These are phyloP conservation scores for Orthonychiurus folsomi DNA, from an alignment of 2,888 invertebrate species.

Conservation along the genomic window DNA sequence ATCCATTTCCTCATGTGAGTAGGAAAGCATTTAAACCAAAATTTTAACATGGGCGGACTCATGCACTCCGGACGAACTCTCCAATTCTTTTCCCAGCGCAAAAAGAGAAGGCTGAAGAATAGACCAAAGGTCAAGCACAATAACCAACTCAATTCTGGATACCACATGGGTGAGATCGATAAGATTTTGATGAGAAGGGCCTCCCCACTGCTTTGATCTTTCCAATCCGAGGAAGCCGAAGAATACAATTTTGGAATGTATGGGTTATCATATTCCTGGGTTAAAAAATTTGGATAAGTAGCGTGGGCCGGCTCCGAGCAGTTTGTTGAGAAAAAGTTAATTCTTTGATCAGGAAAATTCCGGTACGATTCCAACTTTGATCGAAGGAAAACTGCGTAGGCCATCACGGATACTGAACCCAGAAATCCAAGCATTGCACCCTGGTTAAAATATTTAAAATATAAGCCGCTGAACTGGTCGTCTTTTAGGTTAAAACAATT, in stretches of 20 bases:
- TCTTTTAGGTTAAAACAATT: too few relatives aligned
- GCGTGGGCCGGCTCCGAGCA: too few relatives aligned
- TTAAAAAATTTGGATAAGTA: too few relatives aligned
- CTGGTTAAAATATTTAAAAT: background rate
- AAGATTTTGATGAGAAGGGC: too few relatives aligned
- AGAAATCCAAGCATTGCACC: background rate
- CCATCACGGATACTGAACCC: background rate
- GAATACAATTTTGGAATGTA: too few relatives aligned
- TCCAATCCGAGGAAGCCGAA: too few relatives aligned
- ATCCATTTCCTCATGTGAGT: constrained; percentile 26
- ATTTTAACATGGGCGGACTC: constrained; percentile 26
- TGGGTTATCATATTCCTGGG: too few relatives aligned
- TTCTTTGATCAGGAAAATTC: too few relatives aligned
- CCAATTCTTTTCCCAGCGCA: constrained; percentile 14
- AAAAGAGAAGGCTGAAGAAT: constrained; percentile 22
- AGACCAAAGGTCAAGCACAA: constrained; percentile 21
- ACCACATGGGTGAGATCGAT: constrained; percentile 20
- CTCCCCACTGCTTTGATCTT: too few relatives aligned
- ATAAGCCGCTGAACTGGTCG: background rate
- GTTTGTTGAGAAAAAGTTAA: too few relatives aligned
- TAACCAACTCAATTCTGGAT: constrained; percentile 23
- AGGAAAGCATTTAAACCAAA: constrained; percentile 23
- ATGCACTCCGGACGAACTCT: constrained; percentile 26
- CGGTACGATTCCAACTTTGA: background rate
- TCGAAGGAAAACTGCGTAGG: background rate